Evolutionary conservation across 2,113 vertebrate species (phyloP), one percentile per base, ranked within the genome.

Genomic region (Perca fluviatilis): DNA sequence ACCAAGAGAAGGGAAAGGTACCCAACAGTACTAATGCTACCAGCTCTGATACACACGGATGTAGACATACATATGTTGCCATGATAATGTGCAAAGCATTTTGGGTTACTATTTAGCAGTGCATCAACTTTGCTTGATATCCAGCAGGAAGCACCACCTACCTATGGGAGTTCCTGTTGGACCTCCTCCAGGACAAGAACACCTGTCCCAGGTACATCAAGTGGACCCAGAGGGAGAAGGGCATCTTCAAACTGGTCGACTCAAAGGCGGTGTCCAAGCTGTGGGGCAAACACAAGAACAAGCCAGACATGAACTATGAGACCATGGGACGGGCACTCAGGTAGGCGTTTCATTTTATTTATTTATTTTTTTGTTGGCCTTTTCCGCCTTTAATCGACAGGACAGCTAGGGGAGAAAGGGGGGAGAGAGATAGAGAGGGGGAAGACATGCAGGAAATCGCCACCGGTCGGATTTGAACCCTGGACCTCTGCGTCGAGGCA

Each of bases 221-320:
- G 87, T 99, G 98, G 98, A 99, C 98, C 13, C 98, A 99, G 94
- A 95, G 98, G 83, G 98, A 99, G 89, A 99, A 99, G 81, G 98
- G 98, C 82, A 99, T 99, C 91, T 99, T 99, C 88, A 99, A 99
- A 74, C 96, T 99, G 58, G 98, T 99, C 46, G 98, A 99, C 90
- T 99, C 98, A 0, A 99, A 99, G 94, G 98, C 97, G 0, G 98
- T 99, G 68, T 99, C 98, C 78, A 98, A 97, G 86, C 95, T 99
- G 64, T 99, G 98, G 98, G 98, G 98, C 5, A 98, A 99, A 89
- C 98, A 99, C 93, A 99, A 99, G 94, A 99, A 99, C 95, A 99
- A 99, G 79, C 98, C 98, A 2, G 98, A 99, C 92, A 99, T 99
- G 98, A 99, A 99, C 92, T 99, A 99, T 10, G 98, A 99, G 94